Conservation (phyloP, 2,797 vertebrate species). For the Manis pentadactyla region DNA sequence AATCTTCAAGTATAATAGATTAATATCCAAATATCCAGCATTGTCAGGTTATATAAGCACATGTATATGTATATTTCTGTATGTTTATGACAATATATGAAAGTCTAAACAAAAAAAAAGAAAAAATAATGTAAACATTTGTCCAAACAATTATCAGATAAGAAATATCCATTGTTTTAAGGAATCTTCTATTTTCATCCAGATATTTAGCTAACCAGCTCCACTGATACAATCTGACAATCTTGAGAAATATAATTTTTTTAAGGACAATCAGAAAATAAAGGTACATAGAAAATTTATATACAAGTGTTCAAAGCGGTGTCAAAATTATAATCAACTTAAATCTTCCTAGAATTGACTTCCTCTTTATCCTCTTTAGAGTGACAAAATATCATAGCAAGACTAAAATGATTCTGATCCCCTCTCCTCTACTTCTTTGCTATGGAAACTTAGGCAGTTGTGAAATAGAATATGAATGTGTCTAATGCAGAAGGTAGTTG, state of each 20-base stretch:
- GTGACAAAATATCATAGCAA: background rate
- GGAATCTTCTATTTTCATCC: background rate
- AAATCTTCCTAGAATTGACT: background rate
- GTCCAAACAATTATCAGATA: background rate
- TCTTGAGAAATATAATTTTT: background rate
- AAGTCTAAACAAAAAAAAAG: background rate
- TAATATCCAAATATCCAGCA: background rate
- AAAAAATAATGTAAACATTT: background rate
- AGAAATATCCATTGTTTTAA: background rate
- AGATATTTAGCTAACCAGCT: background rate
- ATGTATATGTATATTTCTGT: background rate
- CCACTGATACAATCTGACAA: background rate
- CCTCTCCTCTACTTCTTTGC: background rate
- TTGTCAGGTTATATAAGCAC: background rate
- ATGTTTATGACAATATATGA: background rate
- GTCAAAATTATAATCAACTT: slow-evolving; percentile 3
- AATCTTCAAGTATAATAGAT: background rate
- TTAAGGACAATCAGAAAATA: background rate
- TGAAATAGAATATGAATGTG: background rate
- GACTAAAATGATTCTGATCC: background rate
- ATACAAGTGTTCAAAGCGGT: background rate
- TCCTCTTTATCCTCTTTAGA: background rate
- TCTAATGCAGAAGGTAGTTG: background rate
- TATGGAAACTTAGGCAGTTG: background rate
- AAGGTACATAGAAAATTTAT: background rate